phyloP scores from a whole-genome alignment of 2,113 vertebrate species.

The Poeciliopsis turrubarensis region DNA sequence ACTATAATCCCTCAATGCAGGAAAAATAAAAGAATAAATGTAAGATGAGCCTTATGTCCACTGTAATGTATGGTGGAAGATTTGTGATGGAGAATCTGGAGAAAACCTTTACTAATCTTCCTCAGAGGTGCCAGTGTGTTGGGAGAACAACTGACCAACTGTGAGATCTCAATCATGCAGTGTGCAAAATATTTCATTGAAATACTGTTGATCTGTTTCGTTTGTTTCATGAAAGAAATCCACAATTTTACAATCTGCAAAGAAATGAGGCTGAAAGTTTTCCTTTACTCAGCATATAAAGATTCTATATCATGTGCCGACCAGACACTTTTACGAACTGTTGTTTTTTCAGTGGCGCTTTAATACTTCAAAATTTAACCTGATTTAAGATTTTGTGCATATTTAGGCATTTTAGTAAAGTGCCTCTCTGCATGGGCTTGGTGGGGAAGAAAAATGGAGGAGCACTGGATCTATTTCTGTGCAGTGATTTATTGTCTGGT shows the following conservation, averaged over 20 bases:
- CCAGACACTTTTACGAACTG: conserved; percentile 1
- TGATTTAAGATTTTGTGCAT: neutral
- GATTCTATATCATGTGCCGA: conserved; percentile 1
- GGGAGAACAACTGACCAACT: too few relatives aligned
- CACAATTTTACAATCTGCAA: neutral
- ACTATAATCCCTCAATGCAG: too few relatives aligned
- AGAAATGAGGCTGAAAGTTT: neutral
- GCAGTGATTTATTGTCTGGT: conserved; percentile 8
- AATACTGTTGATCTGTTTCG: neutral
- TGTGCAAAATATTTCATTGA: too few relatives aligned
- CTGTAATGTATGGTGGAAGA: too few relatives aligned
- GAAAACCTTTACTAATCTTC: too few relatives aligned
- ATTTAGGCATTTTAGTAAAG: neutral
- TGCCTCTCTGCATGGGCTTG: neutral
- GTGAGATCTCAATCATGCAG: too few relatives aligned
- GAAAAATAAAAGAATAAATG: too few relatives aligned
- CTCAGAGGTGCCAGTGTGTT: too few relatives aligned
- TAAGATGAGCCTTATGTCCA: too few relatives aligned
- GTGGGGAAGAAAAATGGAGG: neutral
- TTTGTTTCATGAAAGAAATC: neutral
- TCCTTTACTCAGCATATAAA: conserved; percentile 3
- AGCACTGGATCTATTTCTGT: conserved; percentile 4
- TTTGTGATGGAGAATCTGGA: too few relatives aligned
- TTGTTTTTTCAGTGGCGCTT: conserved; percentile 3
- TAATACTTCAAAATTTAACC: neutral